These are phyloP conservation scores for Lypha dubia DNA, from an alignment of 2,888 invertebrate species.

Conservation along the genomic window DNA sequence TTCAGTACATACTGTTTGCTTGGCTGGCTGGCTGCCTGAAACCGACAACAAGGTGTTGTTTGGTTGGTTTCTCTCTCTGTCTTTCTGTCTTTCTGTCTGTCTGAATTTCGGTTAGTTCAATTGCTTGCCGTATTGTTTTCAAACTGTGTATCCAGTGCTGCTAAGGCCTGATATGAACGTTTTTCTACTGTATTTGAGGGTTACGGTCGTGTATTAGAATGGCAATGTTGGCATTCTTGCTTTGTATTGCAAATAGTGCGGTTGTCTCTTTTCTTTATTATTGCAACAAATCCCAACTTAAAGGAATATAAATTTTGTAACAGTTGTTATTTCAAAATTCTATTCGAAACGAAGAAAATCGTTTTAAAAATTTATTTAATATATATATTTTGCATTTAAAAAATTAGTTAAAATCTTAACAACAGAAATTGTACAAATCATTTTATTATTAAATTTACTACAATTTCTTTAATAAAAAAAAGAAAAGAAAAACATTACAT, in stretches of 20 bases:
- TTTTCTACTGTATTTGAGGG: slow-evolving; percentile 54
- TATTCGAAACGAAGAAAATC: slow-evolving; percentile 36
- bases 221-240: slow-evolving; percentile 83
- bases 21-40: background rate
- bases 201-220: slow-evolving; percentile 69
- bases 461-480: slow-evolving; percentile 5
- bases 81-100: background rate
- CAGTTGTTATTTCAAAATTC: slow-evolving; percentile 53
- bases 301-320: slow-evolving; percentile 36
- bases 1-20: background rate
- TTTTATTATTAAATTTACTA: slow-evolving; percentile 54
- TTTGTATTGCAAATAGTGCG: slow-evolving; percentile 83
- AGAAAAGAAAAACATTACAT: background rate
- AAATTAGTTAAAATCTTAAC: slow-evolving; percentile 4
- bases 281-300: slow-evolving; percentile 48
- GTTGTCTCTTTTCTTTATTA: slow-evolving; percentile 78
- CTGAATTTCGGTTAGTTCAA: background rate
- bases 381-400: background rate
- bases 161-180: slow-evolving; percentile 45
- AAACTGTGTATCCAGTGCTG: slow-evolving; percentile 55
- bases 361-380: slow-evolving; percentile 10
- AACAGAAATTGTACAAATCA: slow-evolving; percentile 56
- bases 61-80: background rate
- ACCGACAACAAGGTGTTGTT: background rate
- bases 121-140: slow-evolving; percentile 47